These are phyloP conservation scores for Sebastes minor DNA, from an alignment of 2,797 vertebrate genomes.

Conservation along the genomic window DNA sequence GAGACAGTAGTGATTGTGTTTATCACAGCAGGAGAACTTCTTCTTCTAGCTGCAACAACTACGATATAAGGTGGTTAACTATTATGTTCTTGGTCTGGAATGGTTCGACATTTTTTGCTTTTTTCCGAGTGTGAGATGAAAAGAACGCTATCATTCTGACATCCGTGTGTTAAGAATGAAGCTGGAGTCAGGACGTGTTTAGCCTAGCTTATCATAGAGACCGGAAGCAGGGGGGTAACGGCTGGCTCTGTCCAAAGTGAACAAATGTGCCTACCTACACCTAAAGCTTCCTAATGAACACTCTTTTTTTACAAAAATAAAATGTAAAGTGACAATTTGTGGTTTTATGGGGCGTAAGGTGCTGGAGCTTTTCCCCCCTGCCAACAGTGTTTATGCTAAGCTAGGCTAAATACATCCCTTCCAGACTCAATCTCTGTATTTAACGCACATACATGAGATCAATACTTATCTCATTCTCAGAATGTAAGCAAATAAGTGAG, in stretches of 20 bases:
- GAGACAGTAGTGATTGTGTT: conserved; percentile 24
- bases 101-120: not conserved
- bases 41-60: not conserved
- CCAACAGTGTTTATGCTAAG: not conserved
- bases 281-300: not conserved
- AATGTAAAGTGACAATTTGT: not conserved
- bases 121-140: too few relatives aligned
- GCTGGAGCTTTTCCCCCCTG: not conserved
- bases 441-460: not conserved
- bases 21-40: conserved; percentile 5
- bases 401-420: not conserved
- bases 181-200: not conserved
- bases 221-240: not conserved
- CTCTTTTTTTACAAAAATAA: not conserved
- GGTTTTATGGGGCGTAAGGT: not conserved
- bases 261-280: not conserved
- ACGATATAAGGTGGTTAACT: not conserved
- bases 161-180: not conserved
- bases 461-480: not conserved
- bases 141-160: too few relatives aligned
- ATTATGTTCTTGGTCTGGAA: not conserved
- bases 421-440: not conserved
- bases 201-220: not conserved
- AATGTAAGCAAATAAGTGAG: not conserved
- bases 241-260: not conserved